phyloP scores from a whole-genome alignment of 2,797 vertebrate genomes.

The Sorex maritimensis region DNA sequence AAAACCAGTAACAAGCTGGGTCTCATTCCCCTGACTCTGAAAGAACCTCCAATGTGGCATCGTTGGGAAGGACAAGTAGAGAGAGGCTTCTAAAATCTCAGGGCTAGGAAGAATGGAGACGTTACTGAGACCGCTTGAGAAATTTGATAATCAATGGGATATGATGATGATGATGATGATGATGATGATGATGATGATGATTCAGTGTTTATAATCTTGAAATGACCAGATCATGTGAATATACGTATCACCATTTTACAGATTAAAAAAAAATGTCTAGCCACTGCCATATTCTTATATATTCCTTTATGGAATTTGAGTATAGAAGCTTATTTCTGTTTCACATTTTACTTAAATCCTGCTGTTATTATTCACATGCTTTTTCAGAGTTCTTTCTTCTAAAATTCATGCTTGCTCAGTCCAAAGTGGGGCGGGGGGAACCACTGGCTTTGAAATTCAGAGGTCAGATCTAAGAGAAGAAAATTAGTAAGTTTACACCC shows the following conservation, averaged over 20 bases:
- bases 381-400: not conserved
- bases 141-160: too few species aligned
- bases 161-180: too few species aligned
- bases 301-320: not conserved
- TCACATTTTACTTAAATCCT: not conserved
- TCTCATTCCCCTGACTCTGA: too few species aligned
- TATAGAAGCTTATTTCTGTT: not conserved
- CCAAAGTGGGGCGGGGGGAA: not conserved
- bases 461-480: conserved; percentile 18
- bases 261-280: not conserved
- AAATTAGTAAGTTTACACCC: conserved; percentile 37
- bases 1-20: too few species aligned
- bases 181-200: too few species aligned
- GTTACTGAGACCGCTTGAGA: too few species aligned
- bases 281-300: not conserved
- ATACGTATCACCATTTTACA: not conserved
- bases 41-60: too few species aligned
- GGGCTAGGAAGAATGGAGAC: too few species aligned
- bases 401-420: not conserved
- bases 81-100: too few species aligned
- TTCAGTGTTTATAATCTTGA: not conserved
- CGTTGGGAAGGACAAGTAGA: too few species aligned
- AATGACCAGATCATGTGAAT: not conserved
- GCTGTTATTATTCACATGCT: not conserved
- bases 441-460: not conserved